Evolutionary conservation across 2,888 invertebrate genomes (phyloP).

Genomic region (Xylota sylvarum): DNA sequence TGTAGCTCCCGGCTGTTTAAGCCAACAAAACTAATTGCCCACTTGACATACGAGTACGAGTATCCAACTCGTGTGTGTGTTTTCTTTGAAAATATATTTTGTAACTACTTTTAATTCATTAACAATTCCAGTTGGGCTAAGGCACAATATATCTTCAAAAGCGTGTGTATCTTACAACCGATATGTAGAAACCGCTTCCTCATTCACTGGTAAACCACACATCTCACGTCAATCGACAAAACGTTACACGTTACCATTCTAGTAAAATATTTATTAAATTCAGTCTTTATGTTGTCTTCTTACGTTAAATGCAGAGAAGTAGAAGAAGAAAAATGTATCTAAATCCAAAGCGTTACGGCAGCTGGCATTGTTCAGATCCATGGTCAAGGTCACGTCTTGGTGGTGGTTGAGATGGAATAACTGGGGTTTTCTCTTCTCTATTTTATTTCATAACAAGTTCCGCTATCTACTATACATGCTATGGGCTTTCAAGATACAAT

Average conservation of each 20-base stretch:
- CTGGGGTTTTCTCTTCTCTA: constrained; percentile 8
- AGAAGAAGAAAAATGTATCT: constrained; percentile 3
- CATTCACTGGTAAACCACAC: not conserved
- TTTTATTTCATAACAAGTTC: not conserved
- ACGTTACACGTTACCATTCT: constrained; percentile 23
- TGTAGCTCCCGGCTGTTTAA: not conserved
- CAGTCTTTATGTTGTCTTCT: constrained; percentile 4
- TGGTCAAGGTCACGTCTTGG: constrained; percentile 28
- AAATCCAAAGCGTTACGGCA: constrained; percentile 14
- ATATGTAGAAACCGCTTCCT: constrained; percentile 5
- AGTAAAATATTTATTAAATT: not conserved
- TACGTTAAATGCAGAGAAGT: not conserved
- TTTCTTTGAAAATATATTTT: not conserved
- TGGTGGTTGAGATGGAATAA: not conserved
- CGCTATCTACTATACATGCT: not conserved
- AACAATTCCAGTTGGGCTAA: not conserved
- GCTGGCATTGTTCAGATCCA: constrained; percentile 17
- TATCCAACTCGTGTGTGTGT: not conserved
- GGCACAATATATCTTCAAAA: not conserved
- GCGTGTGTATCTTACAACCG: not conserved
- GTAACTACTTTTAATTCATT: constrained; percentile 15
- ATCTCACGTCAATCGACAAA: not conserved
- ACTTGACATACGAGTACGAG: constrained; percentile 7
- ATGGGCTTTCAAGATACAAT: not conserved
- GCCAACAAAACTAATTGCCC: constrained; percentile 13